Evolutionary conservation across 2,888 invertebrate genomes (phyloP).

Genomic region (Cremastinae sp.): DNA sequence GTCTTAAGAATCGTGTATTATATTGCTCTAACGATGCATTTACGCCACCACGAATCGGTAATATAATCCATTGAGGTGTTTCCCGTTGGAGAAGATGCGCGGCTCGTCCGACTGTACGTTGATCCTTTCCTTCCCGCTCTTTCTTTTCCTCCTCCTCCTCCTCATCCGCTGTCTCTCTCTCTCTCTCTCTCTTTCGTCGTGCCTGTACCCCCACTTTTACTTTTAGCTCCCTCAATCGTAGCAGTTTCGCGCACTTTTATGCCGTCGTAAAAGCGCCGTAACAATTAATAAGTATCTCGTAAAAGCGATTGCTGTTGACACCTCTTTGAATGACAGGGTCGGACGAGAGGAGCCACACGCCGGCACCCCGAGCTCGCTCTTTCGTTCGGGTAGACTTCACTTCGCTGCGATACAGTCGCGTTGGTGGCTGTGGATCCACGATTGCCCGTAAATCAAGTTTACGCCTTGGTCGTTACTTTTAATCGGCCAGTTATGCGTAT

Average conservation of each 20-base stretch:
- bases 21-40: constrained; percentile 46
- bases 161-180: constrained; percentile 31
- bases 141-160: constrained; percentile 22
- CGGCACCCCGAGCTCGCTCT: constrained; percentile 37
- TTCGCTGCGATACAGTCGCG: constrained; percentile 51
- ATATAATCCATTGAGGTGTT: constrained; percentile 76
- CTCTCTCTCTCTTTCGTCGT: constrained; percentile 23
- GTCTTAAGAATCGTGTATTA: constrained; percentile 36
- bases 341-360: constrained; percentile 56
- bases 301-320: constrained; percentile 83
- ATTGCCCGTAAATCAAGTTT: constrained; percentile 78
- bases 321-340: constrained; percentile 81
- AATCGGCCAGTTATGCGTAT: constrained; percentile 76
- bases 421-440: constrained; percentile 64
- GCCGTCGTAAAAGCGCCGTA: constrained; percentile 82
- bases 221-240: constrained; percentile 52
- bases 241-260: constrained; percentile 81
- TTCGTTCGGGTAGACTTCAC: constrained; percentile 47
- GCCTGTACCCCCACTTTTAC: too few species aligned
- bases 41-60: constrained; percentile 60
- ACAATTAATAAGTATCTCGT: constrained; percentile 83
- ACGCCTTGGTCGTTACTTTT: constrained; percentile 76
- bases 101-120: constrained; percentile 56
- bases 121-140: constrained; percentile 38
- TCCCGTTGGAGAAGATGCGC: constrained; percentile 53